Evolutionary conservation across 2,797 vertebrate species (phyloP).

Genomic region (Spheniscus humboldti): DNA sequence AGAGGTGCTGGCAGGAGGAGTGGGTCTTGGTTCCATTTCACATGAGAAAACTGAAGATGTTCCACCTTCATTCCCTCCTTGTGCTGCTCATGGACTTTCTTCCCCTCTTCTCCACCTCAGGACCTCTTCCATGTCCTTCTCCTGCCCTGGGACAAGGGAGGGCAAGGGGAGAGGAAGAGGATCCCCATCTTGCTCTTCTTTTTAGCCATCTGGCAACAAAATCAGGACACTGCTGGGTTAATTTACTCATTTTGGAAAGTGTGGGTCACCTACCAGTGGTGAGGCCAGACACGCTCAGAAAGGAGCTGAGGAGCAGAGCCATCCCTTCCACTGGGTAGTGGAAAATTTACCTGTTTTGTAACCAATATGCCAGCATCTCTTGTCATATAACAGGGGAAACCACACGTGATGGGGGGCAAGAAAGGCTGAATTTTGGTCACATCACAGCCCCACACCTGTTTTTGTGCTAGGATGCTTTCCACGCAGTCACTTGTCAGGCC

Average conservation of each 20-base stretch:
- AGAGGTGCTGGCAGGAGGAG: background rate
- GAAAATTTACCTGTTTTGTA: background rate
- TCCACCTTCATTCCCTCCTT: background rate
- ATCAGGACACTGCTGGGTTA: background rate
- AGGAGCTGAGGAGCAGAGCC: background rate
- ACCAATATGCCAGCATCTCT: background rate
- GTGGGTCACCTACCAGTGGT: background rate
- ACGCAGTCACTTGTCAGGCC: background rate
- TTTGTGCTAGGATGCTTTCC: background rate
- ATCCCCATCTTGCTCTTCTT: background rate
- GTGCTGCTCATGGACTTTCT: background rate
- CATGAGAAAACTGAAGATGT: background rate
- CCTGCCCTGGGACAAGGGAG: background rate
- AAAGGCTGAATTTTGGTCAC: background rate
- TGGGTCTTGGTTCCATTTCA: background rate
- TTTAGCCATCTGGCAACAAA: background rate
- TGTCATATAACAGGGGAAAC: background rate
- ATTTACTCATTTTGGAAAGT: too few species aligned
- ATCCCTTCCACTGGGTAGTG: background rate
- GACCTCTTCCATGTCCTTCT: background rate
- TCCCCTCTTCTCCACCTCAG: background rate
- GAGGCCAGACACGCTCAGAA: background rate
- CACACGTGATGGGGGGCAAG: background rate
- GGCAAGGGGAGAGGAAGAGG: background rate
- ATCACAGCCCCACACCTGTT: background rate